Base-by-base conservation (phyloP, 2,888 invertebrate genomes). In the Troglohyphantes excavatus region DNA sequence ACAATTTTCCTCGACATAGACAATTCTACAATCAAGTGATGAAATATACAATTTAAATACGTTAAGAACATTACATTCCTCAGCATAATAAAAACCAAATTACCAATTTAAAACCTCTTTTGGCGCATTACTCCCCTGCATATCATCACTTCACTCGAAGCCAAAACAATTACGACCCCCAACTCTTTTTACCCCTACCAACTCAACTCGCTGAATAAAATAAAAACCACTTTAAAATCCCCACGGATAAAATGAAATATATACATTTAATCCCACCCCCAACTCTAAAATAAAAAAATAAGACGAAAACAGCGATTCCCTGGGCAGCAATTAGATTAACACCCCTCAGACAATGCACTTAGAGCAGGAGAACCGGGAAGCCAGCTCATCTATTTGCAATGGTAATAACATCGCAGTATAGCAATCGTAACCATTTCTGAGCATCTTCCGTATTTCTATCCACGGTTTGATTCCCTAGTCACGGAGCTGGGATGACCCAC, bases 321-420 rank as follows among this genome's bases (percentile, higher is more conserved):
- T 21, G 5, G 79, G 21, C 46, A 68, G 53, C 46, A 81, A 81
- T 81, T 81, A 81, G 79, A 81, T 81, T 81, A 81, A 81, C 79
- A 81, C 79, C 67, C 61, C 68, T 53, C 27, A 19, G 53, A 33
- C 67, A 68, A 29, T 53, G 67, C 53, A 67, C 43, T 46, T 81
- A 53, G 26, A 81, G 68, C 46, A 67, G 27, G 59, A 53, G 17
- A 67, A 68, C 21, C 53, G 26, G n/a, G 19, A 46, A 81, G 53
- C 27, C 67, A 81, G 68, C 46, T 19, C 65, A 68, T 29, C 67
- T 68, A 81, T 81, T 81, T 81, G 79, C 79, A 81, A 81, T 81
- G 79, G 79, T 81, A 81, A 81, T 68, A 68, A 26, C 67, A 27
- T 26, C 29, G 68, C 68, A 79, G 13, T 68, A 81, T 46, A 68